Conservation (phyloP, 2,797 vertebrate species). For the Eulemur rubriventer region DNA sequence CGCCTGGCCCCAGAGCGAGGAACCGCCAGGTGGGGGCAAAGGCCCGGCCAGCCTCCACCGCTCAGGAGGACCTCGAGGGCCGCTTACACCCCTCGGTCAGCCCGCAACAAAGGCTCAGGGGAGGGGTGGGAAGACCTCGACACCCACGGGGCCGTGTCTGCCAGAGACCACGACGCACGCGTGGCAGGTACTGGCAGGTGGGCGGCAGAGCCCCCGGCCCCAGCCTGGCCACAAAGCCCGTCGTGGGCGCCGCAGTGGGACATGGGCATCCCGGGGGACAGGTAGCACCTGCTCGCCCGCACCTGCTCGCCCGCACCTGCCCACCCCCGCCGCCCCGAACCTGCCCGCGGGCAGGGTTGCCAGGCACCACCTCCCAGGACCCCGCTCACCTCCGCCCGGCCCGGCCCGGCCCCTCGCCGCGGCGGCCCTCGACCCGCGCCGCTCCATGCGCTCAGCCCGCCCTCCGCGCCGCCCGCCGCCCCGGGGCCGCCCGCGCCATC, state of each 20-base stretch:
- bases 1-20: not conserved
- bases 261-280: not conserved
- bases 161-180: slow-evolving; percentile 5
- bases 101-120: slow-evolving; percentile 67
- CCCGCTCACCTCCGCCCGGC: slow-evolving; percentile 48
- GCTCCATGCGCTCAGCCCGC: slow-evolving; percentile 70
- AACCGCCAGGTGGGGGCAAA: not conserved
- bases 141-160: not conserved
- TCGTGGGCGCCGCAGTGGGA: not conserved
- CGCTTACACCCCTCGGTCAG: not conserved
- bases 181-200: slow-evolving; percentile 42
- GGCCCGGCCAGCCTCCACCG: not conserved
- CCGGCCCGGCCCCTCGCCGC: slow-evolving; percentile 64
- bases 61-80: not conserved
- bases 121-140: not conserved
- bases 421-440: slow-evolving; percentile 37
- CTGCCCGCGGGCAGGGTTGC: not conserved
- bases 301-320: slow-evolving; percentile 8
- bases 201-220: not conserved
- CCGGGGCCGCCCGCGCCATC: slow-evolving; percentile 71
- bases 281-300: slow-evolving; percentile 57
- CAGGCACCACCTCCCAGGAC: not conserved
- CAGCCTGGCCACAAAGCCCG: not conserved
- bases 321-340: slow-evolving; percentile 7
- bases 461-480: slow-evolving; percentile 60